Percentiles rank a stretch among this genome's conserved stretches.
Conservation (phyloP, 2,113 vertebrate species). For the Pangasianodon hypophthalmus region DNA sequence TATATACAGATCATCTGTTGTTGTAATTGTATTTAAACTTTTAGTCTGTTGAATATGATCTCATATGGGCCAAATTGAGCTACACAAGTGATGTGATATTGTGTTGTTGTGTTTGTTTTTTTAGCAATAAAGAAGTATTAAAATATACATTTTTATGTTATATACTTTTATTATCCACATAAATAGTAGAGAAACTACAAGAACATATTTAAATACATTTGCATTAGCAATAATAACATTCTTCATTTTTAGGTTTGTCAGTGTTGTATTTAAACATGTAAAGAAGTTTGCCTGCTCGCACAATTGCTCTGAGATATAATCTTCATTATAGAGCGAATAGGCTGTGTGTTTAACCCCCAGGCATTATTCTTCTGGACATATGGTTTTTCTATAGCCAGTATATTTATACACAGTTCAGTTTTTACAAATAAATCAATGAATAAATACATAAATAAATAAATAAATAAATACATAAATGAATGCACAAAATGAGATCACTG, state of each 20-base stretch:
- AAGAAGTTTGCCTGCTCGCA: constrained; percentile 81
- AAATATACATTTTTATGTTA: constrained; percentile 58
- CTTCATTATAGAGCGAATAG: constrained; percentile 46
- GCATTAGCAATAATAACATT: constrained; percentile 84
- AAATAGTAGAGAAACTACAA: constrained; percentile 98
- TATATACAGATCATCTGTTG: background rate
- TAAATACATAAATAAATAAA: constrained; percentile 49
- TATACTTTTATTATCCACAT: constrained; percentile 97
- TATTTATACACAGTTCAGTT: constrained; percentile 67
- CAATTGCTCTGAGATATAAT: constrained; percentile 69
- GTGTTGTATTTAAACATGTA: constrained; percentile 88
- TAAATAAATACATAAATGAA: constrained; percentile 58
- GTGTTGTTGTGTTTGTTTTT: background rate
- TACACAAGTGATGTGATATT: background rate
- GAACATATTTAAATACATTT: constrained; percentile 97
- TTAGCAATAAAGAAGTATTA: background rate
- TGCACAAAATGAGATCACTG: constrained; percentile 48
- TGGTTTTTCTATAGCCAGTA: constrained; percentile 63
- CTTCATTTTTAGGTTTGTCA: constrained; percentile 63
- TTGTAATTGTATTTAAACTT: background rate
- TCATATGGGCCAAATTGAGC: background rate
- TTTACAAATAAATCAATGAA: constrained; percentile 35
- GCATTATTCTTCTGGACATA: constrained; percentile 57
- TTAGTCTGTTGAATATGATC: background rate
- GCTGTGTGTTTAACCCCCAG: constrained; percentile 40